phyloP scores from a whole-genome alignment of 1,140 invertebrate genomes.

The Drosophila biarmipes region DNA sequence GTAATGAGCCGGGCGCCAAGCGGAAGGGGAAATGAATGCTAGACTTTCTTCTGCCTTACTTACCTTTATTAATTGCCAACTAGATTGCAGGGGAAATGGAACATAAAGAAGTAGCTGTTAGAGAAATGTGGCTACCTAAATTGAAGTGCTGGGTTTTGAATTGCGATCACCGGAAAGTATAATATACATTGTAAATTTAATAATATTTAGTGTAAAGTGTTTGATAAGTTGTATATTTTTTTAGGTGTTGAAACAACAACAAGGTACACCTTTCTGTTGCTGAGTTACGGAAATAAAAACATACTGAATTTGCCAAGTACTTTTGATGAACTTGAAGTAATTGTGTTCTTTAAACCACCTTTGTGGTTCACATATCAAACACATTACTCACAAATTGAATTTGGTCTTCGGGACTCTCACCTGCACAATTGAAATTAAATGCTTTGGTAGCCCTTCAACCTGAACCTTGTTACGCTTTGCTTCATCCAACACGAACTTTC shows the following conservation, averaged over 20 bases:
- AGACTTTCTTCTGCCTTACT: conserved; percentile 12
- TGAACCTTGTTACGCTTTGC: conserved; percentile 27
- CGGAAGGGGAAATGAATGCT: conserved; percentile 38
- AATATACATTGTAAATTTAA: too few species aligned
- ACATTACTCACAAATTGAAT: neutral
- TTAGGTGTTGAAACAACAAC: neutral
- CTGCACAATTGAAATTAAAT: conserved; percentile 39
- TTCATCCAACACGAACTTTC: conserved; percentile 27
- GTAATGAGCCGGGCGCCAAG: conserved; percentile 43
- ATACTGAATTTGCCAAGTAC: neutral
- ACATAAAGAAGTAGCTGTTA: conserved; percentile 10
- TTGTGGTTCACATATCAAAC: conserved; percentile 24
- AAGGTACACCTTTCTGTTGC: neutral
- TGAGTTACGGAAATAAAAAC: neutral
- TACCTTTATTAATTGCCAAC: conserved; percentile 46
- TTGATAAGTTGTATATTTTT: too few species aligned
- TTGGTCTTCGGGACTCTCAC: conserved; percentile 1
- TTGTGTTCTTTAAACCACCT: neutral
- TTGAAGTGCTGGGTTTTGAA: neutral
- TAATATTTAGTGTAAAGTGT: too few species aligned
- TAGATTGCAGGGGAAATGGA: conserved; percentile 30
- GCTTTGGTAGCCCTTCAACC: conserved; percentile 16
- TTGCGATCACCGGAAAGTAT: too few species aligned
- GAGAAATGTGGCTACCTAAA: neutral
- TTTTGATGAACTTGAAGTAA: conserved; percentile 12